These are phyloP conservation scores for Labeo catla DNA, from an alignment of 2,113 vertebrate genomes.

Conservation along the genomic window DNA sequence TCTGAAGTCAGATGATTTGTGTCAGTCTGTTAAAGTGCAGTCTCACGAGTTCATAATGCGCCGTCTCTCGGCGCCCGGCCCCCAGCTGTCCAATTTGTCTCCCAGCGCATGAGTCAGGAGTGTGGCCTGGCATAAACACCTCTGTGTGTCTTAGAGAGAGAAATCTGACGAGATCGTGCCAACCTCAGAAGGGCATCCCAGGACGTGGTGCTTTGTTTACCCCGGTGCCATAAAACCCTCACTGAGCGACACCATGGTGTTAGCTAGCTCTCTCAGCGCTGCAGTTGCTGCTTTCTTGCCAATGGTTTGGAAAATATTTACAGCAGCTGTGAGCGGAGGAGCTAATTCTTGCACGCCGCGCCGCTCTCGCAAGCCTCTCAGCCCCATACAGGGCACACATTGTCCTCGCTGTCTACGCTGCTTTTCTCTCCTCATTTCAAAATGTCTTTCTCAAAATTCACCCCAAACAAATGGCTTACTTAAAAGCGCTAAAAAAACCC, in stretches of 20 bases:
- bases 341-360: constrained; percentile 1
- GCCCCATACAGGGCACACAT: background rate
- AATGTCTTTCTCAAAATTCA: background rate
- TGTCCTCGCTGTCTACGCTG: background rate
- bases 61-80: background rate
- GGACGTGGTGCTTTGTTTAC: constrained; percentile 52
- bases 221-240: constrained; percentile 6
- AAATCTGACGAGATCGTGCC: background rate
- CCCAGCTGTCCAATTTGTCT: constrained; percentile 44
- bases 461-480: background rate
- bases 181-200: constrained; percentile 52
- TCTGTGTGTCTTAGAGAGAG: constrained; percentile 15
- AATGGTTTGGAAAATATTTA: constrained; percentile 48
- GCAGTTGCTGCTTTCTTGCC: constrained; percentile 33
- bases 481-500: background rate
- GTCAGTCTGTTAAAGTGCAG: background rate
- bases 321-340: constrained; percentile 45
- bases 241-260: background rate
- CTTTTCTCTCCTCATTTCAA: background rate
- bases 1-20: background rate
- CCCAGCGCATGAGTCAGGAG: constrained; percentile 42
- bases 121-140: constrained; percentile 50
- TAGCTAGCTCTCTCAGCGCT: background rate
- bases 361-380: background rate
- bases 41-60: background rate